Conservation (phyloP, 2,797 vertebrate genomes). For the Anguilla marmorata region DNA sequence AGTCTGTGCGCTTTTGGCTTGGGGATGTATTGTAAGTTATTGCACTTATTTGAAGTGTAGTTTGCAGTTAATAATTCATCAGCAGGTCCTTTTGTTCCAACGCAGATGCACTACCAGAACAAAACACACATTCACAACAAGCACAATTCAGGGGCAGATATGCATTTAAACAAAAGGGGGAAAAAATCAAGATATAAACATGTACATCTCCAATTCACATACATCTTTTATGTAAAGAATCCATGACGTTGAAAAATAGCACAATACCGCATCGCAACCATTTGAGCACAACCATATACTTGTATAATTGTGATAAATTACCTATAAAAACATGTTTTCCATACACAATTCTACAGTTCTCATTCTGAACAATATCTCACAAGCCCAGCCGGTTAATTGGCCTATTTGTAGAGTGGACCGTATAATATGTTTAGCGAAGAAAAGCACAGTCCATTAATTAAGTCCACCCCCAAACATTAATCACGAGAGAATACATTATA, state of each 20-base stretch:
- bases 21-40: constrained; percentile 27
- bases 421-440: constrained; percentile 24
- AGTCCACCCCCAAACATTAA: constrained; percentile 14
- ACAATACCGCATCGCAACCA: not conserved
- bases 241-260: not conserved
- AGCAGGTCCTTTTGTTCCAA: constrained; percentile 15
- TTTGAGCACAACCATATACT: not conserved
- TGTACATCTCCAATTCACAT: not conserved
- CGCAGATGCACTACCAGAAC: not conserved
- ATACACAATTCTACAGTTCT: not conserved
- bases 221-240: not conserved
- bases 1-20: not conserved
- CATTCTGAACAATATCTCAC: not conserved
- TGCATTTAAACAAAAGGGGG: not conserved
- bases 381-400: constrained; percentile 20
- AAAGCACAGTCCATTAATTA: constrained; percentile 15
- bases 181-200: not conserved
- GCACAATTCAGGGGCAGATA: not conserved
- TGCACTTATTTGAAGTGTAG: constrained; percentile 23
- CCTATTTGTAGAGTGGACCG: constrained; percentile 17
- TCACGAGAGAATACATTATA: not conserved
- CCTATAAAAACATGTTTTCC: not conserved
- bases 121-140: constrained; percentile 6
- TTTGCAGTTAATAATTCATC: constrained; percentile 23
- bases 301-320: not conserved